phyloP scores from a whole-genome alignment of 2,113 vertebrate species.

The Balaenoptera acutorostrata region DNA sequence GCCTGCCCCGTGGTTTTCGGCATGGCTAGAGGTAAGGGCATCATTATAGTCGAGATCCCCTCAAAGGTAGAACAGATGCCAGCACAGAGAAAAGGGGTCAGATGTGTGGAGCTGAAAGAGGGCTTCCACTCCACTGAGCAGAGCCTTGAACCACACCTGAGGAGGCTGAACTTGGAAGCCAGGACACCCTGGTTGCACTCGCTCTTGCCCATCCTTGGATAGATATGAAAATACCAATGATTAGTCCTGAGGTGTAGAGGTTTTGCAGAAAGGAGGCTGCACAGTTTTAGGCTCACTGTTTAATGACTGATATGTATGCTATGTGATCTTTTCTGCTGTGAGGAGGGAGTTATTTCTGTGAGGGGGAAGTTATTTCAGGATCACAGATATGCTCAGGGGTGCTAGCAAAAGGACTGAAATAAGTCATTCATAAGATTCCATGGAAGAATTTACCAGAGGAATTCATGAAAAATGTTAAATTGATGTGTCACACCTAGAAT shows the following conservation, averaged over 20 bases:
- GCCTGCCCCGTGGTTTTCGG: background rate
- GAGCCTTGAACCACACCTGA: background rate
- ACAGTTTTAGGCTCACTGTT: background rate
- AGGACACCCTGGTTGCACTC: background rate
- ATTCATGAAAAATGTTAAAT: background rate
- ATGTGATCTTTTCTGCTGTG: background rate
- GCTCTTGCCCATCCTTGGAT: background rate
- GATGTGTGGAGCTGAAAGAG: background rate
- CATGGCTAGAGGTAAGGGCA: background rate
- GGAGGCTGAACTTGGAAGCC: background rate
- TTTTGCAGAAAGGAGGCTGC: background rate
- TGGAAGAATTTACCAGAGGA: background rate
- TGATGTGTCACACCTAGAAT: background rate
- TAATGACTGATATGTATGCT: background rate
- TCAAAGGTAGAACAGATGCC: background rate
- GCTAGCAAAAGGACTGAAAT: background rate
- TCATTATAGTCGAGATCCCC: background rate
- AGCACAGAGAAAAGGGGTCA: background rate
- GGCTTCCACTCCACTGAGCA: background rate
- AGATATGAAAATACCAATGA: background rate
- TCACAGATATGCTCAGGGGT: background rate
- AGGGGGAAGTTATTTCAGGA: background rate
- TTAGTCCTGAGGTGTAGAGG: background rate
- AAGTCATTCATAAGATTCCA: background rate
- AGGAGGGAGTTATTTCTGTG: background rate